These are phyloP conservation scores for Oegoconia quadripuncta DNA, from an alignment of 2,888 invertebrate genomes.

Conservation along the genomic window DNA sequence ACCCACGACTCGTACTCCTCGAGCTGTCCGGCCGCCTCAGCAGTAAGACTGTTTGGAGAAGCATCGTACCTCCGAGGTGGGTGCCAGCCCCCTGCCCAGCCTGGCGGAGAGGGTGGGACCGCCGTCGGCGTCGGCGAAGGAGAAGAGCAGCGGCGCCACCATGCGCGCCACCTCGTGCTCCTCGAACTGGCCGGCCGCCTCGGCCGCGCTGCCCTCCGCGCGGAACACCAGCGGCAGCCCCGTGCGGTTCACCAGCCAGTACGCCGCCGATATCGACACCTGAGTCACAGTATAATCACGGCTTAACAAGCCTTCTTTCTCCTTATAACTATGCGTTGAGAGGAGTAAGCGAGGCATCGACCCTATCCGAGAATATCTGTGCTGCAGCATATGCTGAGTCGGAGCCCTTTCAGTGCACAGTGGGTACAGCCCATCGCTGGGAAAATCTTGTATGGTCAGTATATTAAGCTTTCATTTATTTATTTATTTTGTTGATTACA, in stretches of 20 bases:
- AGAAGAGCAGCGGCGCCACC: constrained; percentile 95
- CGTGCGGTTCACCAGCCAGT: constrained; percentile 97
- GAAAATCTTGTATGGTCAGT: no score
- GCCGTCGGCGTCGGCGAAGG: constrained; percentile 93
- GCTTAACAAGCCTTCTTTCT: no score
- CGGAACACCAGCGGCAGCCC: constrained; percentile 97
- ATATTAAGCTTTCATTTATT: no score
- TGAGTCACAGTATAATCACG: constrained; percentile 31
- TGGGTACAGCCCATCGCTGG: no score
- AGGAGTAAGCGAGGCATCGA: background rate
- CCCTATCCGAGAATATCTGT: no score
- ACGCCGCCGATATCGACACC: constrained; percentile 90
- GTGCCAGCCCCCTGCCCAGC: constrained; percentile 83
- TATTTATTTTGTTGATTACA: no score
- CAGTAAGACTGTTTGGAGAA: background rate
- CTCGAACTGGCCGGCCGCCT: constrained; percentile 93
- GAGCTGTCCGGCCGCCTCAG: no score
- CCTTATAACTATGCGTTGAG: background rate
- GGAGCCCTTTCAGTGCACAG: no score
- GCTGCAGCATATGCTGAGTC: no score
- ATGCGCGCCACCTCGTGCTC: constrained; percentile 97
- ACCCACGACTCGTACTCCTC: no score
- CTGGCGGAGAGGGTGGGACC: constrained; percentile 87
- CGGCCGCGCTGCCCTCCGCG: constrained; percentile 89
- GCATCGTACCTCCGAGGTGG: constrained; percentile 54